These are phyloP conservation scores for Salticus scenicus DNA, from an alignment of 2,888 invertebrate genomes.

Conservation along the genomic window DNA sequence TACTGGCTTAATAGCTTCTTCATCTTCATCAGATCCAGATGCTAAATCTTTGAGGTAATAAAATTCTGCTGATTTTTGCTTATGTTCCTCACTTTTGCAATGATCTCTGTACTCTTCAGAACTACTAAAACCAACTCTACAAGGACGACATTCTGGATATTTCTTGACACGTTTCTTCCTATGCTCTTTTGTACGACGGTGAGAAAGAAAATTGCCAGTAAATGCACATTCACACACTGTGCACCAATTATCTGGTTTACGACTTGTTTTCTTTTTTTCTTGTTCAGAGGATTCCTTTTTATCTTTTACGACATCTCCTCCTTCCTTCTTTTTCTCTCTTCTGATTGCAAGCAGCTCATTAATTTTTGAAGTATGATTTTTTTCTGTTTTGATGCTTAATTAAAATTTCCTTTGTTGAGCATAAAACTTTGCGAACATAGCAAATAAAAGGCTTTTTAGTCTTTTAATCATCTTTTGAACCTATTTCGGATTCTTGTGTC, in stretches of 20 bases:
- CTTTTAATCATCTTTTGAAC: constrained; percentile 12
- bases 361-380: constrained; percentile 48
- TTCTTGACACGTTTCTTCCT: constrained; percentile 65
- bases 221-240: constrained; percentile 67
- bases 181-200: constrained; percentile 66
- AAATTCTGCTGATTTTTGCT: constrained; percentile 63
- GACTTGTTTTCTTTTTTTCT: constrained; percentile 40
- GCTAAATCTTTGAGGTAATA: constrained; percentile 60
- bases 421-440: constrained; percentile 60
- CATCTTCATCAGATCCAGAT: constrained; percentile 68
- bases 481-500: constrained; percentile 36
- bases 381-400: constrained; percentile 50
- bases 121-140: constrained; percentile 64
- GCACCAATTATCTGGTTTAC: constrained; percentile 65
- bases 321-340: constrained; percentile 52
- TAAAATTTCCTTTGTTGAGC: constrained; percentile 42
- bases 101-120: constrained; percentile 67
- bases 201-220: constrained; percentile 61
- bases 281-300: constrained; percentile 28
- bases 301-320: constrained; percentile 34
- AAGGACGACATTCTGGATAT: constrained; percentile 65
- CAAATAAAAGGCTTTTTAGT: constrained; percentile 46
- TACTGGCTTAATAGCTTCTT: constrained; percentile 60
- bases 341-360: constrained; percentile 49
- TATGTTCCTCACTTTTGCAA: constrained; percentile 66